phyloP scores from a whole-genome alignment of 2,888 invertebrate genomes.

The Keiferia lycopersicella region DNA sequence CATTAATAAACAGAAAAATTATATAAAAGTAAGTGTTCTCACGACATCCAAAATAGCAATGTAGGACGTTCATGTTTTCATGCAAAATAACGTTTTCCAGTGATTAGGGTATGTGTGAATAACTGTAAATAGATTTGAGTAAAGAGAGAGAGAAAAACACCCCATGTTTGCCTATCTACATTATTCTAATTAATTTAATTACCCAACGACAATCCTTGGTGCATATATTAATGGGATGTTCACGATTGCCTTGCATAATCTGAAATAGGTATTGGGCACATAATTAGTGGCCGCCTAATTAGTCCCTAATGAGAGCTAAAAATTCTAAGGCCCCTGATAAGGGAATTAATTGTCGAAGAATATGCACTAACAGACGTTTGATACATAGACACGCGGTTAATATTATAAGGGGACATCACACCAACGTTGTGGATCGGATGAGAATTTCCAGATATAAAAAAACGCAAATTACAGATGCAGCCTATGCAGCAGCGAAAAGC shows the following conservation, averaged over 20 bases:
- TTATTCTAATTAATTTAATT: constrained; percentile 8
- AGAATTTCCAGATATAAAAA: too few species aligned
- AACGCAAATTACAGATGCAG: too few species aligned
- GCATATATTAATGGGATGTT: background rate
- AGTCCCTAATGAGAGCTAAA: background rate
- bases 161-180: background rate
- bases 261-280: background rate
- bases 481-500: too few species aligned
- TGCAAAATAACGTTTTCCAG: too few species aligned
- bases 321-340: background rate
- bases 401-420: background rate
- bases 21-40: too few species aligned
- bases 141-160: background rate
- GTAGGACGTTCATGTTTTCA: too few species aligned
- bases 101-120: too few species aligned
- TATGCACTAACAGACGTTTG: background rate
- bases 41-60: too few species aligned
- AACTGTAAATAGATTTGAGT: too few species aligned
- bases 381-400: background rate
- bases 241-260: background rate
- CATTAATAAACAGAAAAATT: too few species aligned
- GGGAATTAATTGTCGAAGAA: background rate
- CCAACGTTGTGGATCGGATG: too few species aligned
- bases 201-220: constrained; percentile 3
- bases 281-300: background rate